Conservation (phyloP, 2,113 vertebrate genomes). For the Nipponia nippon region DNA sequence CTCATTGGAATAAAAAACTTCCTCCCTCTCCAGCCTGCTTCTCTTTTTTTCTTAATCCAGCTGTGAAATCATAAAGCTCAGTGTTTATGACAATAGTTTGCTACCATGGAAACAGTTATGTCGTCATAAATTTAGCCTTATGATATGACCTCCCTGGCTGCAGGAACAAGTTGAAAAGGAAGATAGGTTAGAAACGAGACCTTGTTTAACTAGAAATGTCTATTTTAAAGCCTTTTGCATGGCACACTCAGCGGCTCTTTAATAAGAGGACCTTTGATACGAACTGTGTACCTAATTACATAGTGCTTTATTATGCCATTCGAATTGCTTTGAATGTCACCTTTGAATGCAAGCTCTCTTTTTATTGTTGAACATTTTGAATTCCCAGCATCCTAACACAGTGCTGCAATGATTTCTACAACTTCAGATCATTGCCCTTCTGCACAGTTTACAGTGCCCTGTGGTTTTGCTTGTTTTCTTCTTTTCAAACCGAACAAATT, state of each 20-base stretch:
- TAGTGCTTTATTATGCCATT: conserved; percentile 1
- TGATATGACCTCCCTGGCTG: conserved; percentile 26
- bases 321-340: conserved; percentile 34
- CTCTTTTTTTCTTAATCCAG: conserved; percentile 67
- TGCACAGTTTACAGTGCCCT: background rate
- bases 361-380: conserved; percentile 1
- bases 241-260: background rate
- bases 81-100: conserved; percentile 76
- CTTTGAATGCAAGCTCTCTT: background rate
- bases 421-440: conserved; percentile 7
- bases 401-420: background rate
- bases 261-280: background rate
- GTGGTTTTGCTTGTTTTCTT: conserved; percentile 9
- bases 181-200: background rate
- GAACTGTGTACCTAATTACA: background rate
- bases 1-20: conserved; percentile 61
- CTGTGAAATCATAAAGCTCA: conserved; percentile 74
- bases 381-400: background rate
- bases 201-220: conserved; percentile 12
- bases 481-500: background rate
- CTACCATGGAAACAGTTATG: conserved; percentile 70
- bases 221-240: conserved; percentile 14
- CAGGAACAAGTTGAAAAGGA: conserved; percentile 52
- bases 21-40: conserved; percentile 53
- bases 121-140: conserved; percentile 67